phyloP scores from a whole-genome alignment of 2,113 vertebrate species.

The Hypocryptadius cinnamomeus region DNA sequence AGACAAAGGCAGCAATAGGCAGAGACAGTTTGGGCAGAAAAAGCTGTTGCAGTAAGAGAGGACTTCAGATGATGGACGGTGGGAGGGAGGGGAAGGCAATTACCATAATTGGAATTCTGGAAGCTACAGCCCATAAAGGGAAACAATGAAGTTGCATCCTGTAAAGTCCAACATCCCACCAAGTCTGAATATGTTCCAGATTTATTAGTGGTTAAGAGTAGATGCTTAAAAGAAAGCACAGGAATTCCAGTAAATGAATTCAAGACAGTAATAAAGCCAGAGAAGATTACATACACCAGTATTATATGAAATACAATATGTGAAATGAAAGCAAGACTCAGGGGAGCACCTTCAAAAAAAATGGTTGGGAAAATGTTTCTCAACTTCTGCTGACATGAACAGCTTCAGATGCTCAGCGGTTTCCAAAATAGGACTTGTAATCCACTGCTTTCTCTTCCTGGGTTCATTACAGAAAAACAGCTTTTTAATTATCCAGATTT shows the following conservation, averaged over 20 bases:
- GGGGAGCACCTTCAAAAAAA: neutral
- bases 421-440: neutral
- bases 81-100: neutral
- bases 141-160: constrained; percentile 11
- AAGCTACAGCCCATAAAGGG: neutral
- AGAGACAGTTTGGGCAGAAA: neutral
- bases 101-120: neutral
- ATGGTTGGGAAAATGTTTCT: neutral
- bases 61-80: neutral
- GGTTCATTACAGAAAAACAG: neutral
- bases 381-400: neutral
- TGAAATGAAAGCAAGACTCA: neutral
- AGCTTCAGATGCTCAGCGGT: neutral
- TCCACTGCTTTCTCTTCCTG: neutral
- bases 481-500: neutral
- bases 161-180: neutral
- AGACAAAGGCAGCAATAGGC: neutral
- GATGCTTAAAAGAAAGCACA: neutral
- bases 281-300: neutral
- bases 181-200: neutral
- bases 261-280: neutral
- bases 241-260: constrained; percentile 17
- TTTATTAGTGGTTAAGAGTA: constrained; percentile 2
- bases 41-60: neutral
- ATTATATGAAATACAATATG: neutral